A percentile compares a stretch with the other conserved stretches of the same genome.
These are phyloP conservation scores for Phymanthus crucifer DNA, from an alignment of 92 coral and sea anemone genomes.

Conservation along the genomic window DNA sequence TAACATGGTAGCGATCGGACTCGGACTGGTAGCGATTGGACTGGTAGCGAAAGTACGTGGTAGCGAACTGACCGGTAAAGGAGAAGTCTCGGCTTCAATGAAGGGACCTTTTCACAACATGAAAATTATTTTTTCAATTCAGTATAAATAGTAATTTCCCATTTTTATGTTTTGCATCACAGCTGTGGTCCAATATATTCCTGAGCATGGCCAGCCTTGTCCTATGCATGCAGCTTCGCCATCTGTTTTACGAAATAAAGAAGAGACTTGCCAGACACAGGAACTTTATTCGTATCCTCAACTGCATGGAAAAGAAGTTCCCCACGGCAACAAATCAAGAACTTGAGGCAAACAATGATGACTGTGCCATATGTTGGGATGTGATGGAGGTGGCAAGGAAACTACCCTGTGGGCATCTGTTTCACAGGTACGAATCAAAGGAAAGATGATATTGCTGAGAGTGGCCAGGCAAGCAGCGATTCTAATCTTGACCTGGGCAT, in stretches of 20 bases:
- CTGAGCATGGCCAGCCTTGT: slow-evolving; percentile 99
- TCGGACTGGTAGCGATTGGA: too few relatives aligned
- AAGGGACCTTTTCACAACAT: too few relatives aligned
- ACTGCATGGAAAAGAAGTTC: slow-evolving; percentile 88
- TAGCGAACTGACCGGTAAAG: too few relatives aligned
- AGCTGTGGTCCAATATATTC: slow-evolving; percentile 98
- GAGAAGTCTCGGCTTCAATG: too few relatives aligned
- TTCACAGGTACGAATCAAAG: slow-evolving; percentile 70
- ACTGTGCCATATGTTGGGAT: slow-evolving; percentile 99
- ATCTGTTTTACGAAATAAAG: slow-evolving; percentile 90
- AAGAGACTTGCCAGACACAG: slow-evolving; percentile 94
- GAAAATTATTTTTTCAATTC: too few relatives aligned
- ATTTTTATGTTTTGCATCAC: neutral
- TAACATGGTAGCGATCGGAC: too few relatives aligned
- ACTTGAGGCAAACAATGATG: slow-evolving; percentile 76
- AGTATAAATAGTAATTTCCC: too few relatives aligned
- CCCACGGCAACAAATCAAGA: slow-evolving; percentile 85
- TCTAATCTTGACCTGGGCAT: too few relatives aligned
- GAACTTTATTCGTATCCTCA: slow-evolving; percentile 78
- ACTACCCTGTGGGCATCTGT: slow-evolving; percentile 90
- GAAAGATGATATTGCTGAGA: too few relatives aligned
- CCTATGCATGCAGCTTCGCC: slow-evolving; percentile 96
- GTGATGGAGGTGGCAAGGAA: slow-evolving; percentile 85
- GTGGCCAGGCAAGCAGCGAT: too few relatives aligned
- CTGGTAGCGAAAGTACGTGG: too few relatives aligned